Percentiles rank a stretch among this genome's conserved stretches.
phyloP scores from a whole-genome alignment of 2,888 invertebrate genomes.

The Cryptosula pallasiana region DNA sequence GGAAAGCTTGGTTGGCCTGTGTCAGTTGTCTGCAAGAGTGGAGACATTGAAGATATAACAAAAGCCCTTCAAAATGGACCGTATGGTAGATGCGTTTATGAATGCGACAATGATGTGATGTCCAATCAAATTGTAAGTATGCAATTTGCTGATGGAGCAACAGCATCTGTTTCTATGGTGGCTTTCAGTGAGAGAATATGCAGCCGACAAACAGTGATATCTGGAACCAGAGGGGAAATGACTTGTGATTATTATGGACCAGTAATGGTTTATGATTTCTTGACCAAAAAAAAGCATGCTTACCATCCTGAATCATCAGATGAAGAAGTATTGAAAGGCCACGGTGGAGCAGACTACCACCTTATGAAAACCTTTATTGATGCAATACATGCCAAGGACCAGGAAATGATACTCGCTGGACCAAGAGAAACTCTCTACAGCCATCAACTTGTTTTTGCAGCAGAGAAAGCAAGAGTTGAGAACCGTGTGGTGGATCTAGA shows the following conservation, averaged over 20 bases:
- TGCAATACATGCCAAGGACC: slow-evolving; percentile 32
- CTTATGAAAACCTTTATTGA: slow-evolving; percentile 42
- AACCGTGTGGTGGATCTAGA: slow-evolving; percentile 37
- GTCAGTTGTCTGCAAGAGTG: slow-evolving; percentile 35
- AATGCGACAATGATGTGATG: slow-evolving; percentile 55
- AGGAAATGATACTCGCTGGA: slow-evolving; percentile 37
- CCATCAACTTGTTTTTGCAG: slow-evolving; percentile 49
- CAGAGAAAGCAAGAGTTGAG: slow-evolving; percentile 46
- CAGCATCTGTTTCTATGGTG: slow-evolving; percentile 52
- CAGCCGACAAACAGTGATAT: slow-evolving; percentile 48
- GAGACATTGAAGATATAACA: slow-evolving; percentile 44
- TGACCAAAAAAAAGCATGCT: slow-evolving; percentile 31
- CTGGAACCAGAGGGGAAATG: slow-evolving; percentile 52
- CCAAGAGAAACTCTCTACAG: slow-evolving; percentile 46
- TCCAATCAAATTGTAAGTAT: slow-evolving; percentile 54
- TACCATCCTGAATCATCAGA: neutral
- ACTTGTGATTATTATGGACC: slow-evolving; percentile 33
- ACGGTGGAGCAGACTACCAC: slow-evolving; percentile 47
- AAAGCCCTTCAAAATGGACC: slow-evolving; percentile 44
- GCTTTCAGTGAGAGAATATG: slow-evolving; percentile 52
- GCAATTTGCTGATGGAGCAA: slow-evolving; percentile 53
- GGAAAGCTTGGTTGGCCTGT: slow-evolving; percentile 45
- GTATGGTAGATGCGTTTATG: slow-evolving; percentile 55
- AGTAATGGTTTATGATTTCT: slow-evolving; percentile 40
- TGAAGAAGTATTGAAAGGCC: slow-evolving; percentile 34